These are phyloP conservation scores for Cacatua alba DNA, from an alignment of 2,113 vertebrate genomes.

Conservation along the genomic window DNA sequence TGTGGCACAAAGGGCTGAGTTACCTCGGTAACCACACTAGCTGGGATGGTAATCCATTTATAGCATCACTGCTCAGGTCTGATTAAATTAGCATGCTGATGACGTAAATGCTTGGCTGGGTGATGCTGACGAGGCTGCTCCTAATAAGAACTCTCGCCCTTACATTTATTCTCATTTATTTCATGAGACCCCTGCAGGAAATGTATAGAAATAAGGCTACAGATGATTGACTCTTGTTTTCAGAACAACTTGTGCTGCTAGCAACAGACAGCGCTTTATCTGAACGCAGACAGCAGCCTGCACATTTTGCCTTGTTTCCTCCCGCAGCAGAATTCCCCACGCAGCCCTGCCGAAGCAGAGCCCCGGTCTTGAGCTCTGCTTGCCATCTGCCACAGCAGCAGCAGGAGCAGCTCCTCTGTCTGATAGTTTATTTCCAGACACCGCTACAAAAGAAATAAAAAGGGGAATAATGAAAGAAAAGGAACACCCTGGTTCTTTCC, in stretches of 20 bases:
- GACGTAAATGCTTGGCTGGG: constrained; percentile 64
- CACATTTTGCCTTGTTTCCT: neutral
- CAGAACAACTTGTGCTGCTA: constrained; percentile 32
- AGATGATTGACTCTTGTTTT: constrained; percentile 44
- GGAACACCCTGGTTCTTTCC: constrained; percentile 48
- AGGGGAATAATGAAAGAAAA: constrained; percentile 10
- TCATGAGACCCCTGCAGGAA: constrained; percentile 52
- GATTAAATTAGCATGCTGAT: constrained; percentile 76
- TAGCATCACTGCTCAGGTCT: constrained; percentile 65
- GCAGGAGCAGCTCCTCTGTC: neutral
- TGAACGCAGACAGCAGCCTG: constrained; percentile 21
- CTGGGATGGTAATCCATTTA: constrained; percentile 73
- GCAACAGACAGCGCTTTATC: neutral
- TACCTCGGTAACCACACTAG: constrained; percentile 78
- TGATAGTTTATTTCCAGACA: constrained; percentile 27
- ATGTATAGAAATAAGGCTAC: constrained; percentile 55
- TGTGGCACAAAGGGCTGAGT: constrained; percentile 72
- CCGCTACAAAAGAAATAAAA: constrained; percentile 1
- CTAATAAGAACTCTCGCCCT: constrained; percentile 57
- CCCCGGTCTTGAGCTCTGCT: neutral
- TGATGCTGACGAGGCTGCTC: constrained; percentile 67
- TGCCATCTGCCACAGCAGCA: constrained; percentile 13
- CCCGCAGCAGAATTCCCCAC: neutral
- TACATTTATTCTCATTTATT: constrained; percentile 55
- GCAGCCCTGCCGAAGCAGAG: neutral